Evolutionary conservation across 2,888 invertebrate genomes (phyloP).

Genomic region (Eupsilia transversa): DNA sequence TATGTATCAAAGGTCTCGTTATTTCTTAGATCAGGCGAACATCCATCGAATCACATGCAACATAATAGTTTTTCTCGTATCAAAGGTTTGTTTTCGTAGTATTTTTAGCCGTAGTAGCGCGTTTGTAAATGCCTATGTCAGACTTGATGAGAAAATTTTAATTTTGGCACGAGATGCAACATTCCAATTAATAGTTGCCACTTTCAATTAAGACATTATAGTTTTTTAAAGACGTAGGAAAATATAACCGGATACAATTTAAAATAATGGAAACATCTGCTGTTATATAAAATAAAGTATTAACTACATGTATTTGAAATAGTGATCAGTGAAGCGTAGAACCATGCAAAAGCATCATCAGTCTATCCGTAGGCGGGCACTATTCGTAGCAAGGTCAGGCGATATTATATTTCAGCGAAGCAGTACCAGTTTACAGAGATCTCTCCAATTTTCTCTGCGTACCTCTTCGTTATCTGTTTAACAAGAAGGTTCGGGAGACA

Average conservation of each 20-base stretch:
- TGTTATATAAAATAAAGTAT: conserved; percentile 46
- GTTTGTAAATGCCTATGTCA: conserved; percentile 46
- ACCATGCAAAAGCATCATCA: conserved; percentile 74
- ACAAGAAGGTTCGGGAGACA: conserved; percentile 59
- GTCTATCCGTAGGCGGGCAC: conserved; percentile 84
- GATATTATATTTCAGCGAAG: conserved; percentile 87
- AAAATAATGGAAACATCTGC: conserved; percentile 43
- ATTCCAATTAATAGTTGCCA: conserved; percentile 42
- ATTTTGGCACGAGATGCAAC: conserved; percentile 37
- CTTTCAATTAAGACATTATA: conserved; percentile 41
- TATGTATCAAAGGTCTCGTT: neutral
- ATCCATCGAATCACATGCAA: conserved; percentile 1
- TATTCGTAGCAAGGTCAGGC: conserved; percentile 89
- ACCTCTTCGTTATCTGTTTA: conserved; percentile 54
- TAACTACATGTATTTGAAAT: conserved; percentile 65
- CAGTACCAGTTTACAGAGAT: conserved; percentile 72
- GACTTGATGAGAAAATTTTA: conserved; percentile 20
- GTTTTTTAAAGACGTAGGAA: conserved; percentile 14
- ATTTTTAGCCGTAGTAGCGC: conserved; percentile 36
- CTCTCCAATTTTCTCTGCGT: conserved; percentile 56
- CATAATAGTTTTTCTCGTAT: neutral
- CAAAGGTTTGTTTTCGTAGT: conserved; percentile 16
- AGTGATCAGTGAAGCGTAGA: conserved; percentile 68
- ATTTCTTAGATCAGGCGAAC: neutral
- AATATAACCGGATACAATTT: conserved; percentile 38